These are phyloP conservation scores for Anthrax anthrax DNA, from an alignment of 2,888 invertebrate species.

Conservation along the genomic window DNA sequence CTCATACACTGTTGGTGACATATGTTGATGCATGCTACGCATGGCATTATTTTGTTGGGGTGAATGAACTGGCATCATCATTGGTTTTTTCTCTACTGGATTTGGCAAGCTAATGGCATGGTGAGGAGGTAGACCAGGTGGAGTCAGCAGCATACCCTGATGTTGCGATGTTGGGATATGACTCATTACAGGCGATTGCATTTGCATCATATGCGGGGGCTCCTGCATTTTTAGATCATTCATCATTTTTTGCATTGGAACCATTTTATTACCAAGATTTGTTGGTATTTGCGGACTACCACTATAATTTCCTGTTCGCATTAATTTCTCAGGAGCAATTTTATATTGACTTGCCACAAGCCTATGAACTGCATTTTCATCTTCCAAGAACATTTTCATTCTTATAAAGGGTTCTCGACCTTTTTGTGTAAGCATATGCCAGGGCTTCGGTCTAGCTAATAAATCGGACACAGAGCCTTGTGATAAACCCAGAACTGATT, in stretches of 20 bases:
- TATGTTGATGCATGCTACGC: slow-evolving; percentile 65
- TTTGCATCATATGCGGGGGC: slow-evolving; percentile 45
- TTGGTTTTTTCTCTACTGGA: slow-evolving; percentile 43
- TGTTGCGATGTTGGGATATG: slow-evolving; percentile 27
- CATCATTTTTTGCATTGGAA: slow-evolving; percentile 64
- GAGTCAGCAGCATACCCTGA: slow-evolving; percentile 50
- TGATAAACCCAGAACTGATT: slow-evolving; percentile 89
- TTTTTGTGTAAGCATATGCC: slow-evolving; percentile 98
- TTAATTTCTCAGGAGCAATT: slow-evolving; percentile 92
- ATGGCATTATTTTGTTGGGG: slow-evolving; percentile 54
- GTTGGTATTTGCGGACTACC: slow-evolving; percentile 61
- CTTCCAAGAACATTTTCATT: slow-evolving; percentile 96
- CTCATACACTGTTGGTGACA: slow-evolving; percentile 92
- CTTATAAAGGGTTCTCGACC: slow-evolving; percentile 93
- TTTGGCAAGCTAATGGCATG: slow-evolving; percentile 55
- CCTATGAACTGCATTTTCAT: slow-evolving; percentile 89
- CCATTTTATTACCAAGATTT: slow-evolving; percentile 58
- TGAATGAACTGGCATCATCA: slow-evolving; percentile 44
- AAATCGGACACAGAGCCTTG: slow-evolving; percentile 97
- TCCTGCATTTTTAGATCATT: slow-evolving; percentile 61
- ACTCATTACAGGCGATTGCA: slow-evolving; percentile 34
- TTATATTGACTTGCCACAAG: slow-evolving; percentile 94
- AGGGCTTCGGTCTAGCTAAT: slow-evolving; percentile 92
- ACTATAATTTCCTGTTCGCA: slow-evolving; percentile 90
- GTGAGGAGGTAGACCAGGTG: slow-evolving; percentile 62